A percentile compares a stretch with the other conserved stretches of the same genome.
phyloP scores from a whole-genome alignment of 2,888 invertebrate species.

The Onthophagus sagittarius region DNA sequence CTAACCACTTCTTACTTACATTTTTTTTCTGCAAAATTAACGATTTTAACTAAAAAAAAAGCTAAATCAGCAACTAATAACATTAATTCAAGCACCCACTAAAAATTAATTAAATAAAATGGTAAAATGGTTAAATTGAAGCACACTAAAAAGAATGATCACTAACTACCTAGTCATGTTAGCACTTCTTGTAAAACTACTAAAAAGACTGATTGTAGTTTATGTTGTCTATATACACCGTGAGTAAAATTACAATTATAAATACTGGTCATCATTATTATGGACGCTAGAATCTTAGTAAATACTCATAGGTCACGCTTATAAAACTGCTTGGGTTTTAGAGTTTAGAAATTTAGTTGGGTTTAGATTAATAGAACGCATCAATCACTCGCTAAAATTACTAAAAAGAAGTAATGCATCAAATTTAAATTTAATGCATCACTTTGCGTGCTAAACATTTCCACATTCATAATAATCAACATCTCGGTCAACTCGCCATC shows the following conservation, averaged over 20 bases:
- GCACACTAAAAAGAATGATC: too few species aligned
- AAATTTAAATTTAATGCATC: not conserved
- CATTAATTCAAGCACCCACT: too few species aligned
- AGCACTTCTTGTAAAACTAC: too few species aligned
- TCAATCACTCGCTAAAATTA: not conserved
- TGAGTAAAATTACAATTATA: not conserved
- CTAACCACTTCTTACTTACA: not conserved
- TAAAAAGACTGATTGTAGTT: too few species aligned
- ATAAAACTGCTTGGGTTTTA: not conserved
- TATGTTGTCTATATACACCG: not conserved
- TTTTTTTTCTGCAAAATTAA: not conserved
- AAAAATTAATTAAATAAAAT: too few species aligned
- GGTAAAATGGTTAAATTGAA: too few species aligned
- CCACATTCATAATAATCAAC: too few species aligned
- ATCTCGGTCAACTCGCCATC: not conserved
- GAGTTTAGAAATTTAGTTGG: not conserved
- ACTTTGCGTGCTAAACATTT: not conserved
- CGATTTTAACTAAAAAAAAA: not conserved
- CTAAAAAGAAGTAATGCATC: too few species aligned
- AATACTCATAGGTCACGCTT: not conserved
- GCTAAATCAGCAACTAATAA: not conserved
- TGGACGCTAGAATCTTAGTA: not conserved
- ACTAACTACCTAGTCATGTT: too few species aligned
- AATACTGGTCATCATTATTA: not conserved
- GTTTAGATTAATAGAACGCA: not conserved